A percentile compares a stretch with the other conserved stretches of the same genome.
These are phyloP conservation scores for Sesamia nonagrioides DNA, from an alignment of 1,140 invertebrate species.

Conservation along the genomic window DNA sequence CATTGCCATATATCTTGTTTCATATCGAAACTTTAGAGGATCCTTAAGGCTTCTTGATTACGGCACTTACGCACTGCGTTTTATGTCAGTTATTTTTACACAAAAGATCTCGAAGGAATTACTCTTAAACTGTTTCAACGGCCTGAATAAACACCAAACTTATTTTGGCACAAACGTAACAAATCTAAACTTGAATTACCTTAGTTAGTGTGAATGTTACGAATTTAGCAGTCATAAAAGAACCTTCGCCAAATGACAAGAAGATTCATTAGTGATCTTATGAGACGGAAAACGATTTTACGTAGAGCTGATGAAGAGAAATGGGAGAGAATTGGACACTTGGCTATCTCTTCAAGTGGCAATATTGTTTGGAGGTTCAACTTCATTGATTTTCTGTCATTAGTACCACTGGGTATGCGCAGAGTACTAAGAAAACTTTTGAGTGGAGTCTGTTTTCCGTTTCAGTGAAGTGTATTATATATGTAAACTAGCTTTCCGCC, in stretches of 20 bases:
- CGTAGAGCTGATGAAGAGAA: conserved; percentile 34
- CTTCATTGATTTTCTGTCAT: conserved; percentile 43
- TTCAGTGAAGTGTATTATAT: too few relatives aligned
- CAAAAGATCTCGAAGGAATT: background rate
- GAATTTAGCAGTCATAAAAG: conserved; percentile 42
- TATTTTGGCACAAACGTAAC: conserved; percentile 5
- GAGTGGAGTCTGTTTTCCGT: too few relatives aligned
- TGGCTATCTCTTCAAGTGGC: conserved; percentile 30
- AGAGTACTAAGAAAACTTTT: background rate
- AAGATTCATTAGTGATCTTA: conserved; percentile 49
- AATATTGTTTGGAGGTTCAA: conserved; percentile 35
- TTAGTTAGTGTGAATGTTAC: conserved; percentile 17
- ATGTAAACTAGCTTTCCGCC: too few relatives aligned
- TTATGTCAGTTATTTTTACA: too few relatives aligned
- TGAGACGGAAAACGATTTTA: conserved; percentile 43
- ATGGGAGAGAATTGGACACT: conserved; percentile 41
- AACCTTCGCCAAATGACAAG: conserved; percentile 35
- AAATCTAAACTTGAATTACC: background rate
- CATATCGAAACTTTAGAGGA: background rate
- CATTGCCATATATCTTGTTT: background rate
- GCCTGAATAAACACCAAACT: background rate
- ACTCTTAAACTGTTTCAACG: background rate
- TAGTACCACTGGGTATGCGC: background rate
- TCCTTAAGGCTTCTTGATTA: too few relatives aligned
- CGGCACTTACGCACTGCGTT: too few relatives aligned